Evolutionary conservation across 2,888 invertebrate species (phyloP).

Genomic region (Biston betularia): DNA sequence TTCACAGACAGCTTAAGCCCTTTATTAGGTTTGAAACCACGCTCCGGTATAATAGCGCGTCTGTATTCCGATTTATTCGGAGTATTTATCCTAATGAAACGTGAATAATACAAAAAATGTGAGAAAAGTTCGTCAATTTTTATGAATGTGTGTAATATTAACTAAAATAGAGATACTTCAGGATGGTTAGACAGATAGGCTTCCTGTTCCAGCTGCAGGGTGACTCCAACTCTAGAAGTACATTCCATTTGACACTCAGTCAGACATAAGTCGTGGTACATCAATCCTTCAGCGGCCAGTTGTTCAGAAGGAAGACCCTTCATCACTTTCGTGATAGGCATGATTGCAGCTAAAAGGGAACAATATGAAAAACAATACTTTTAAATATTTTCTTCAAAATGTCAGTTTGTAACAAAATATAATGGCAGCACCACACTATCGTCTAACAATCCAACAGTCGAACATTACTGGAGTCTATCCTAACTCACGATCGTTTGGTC

Average conservation of each 20-base stretch:
- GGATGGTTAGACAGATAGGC: slow-evolving; percentile 70
- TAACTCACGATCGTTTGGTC: too few species aligned
- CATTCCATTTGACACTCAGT: slow-evolving; percentile 66
- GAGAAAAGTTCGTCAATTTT: too few species aligned
- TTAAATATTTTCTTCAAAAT: neutral
- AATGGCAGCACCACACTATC: too few species aligned
- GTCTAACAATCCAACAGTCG: too few species aligned
- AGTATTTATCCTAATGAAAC: too few species aligned
- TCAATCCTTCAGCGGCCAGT: slow-evolving; percentile 62
- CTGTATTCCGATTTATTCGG: too few species aligned
- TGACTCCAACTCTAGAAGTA: slow-evolving; percentile 58
- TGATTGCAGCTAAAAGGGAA: slow-evolving; percentile 34
- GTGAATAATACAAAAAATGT: too few species aligned
- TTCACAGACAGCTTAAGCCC: too few species aligned
- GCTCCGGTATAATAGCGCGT: too few species aligned
- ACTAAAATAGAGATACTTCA: slow-evolving; percentile 57
- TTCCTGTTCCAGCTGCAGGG: slow-evolving; percentile 73
- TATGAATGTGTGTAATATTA: neutral
- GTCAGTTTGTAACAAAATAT: neutral
- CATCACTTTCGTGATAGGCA: slow-evolving; percentile 63
- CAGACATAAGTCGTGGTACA: slow-evolving; percentile 64
- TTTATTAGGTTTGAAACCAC: too few species aligned
- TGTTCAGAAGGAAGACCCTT: slow-evolving; percentile 56
- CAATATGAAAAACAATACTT: neutral
- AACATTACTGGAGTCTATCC: too few species aligned